Percentiles rank a stretch among this genome's conserved stretches.
These are phyloP conservation scores for Mamestra brassicae DNA, from an alignment of 2,888 invertebrate genomes.

Conservation along the genomic window DNA sequence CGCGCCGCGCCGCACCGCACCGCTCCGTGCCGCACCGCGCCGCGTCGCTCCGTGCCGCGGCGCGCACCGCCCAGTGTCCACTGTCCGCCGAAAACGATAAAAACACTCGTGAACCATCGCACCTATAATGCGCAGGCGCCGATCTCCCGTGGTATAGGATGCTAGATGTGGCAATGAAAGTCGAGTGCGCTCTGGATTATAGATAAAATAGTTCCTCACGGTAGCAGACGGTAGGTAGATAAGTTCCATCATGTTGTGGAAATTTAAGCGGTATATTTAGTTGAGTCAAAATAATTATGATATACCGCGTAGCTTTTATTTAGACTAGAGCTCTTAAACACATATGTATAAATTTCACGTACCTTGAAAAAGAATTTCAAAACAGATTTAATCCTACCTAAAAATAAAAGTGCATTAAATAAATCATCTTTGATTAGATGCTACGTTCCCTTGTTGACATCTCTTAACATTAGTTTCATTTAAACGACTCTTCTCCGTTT, in stretches of 20 bases:
- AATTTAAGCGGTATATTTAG: too few species aligned
- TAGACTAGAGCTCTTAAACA: too few species aligned
- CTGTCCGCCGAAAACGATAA: conserved; percentile 69
- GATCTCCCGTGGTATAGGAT: conserved; percentile 33
- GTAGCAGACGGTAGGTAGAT: not conserved
- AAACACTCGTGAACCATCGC: conserved; percentile 70
- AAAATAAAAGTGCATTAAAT: too few species aligned
- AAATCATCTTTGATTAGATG: too few species aligned
- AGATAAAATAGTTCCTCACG: not conserved
- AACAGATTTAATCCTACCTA: too few species aligned
- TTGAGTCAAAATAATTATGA: too few species aligned
- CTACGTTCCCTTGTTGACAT: too few species aligned
- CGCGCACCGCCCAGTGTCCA: conserved; percentile 46
- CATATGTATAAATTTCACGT: too few species aligned
- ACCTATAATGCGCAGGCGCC: conserved; percentile 73
- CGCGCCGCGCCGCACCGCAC: conserved; percentile 69
- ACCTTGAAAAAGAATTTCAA: too few species aligned
- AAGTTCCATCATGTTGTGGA: not conserved
- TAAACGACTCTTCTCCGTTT: too few species aligned
- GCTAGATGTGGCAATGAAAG: conserved; percentile 44
- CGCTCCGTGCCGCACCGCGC: conserved; percentile 69
- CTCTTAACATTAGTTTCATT: too few species aligned
- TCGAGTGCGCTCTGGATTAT: not conserved
- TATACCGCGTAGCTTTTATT: too few species aligned
- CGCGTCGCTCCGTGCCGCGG: conserved; percentile 40